Percentiles rank a stretch among this genome's conserved stretches.
Conservation (phyloP, 2,113 vertebrate species). For the Kryptolebias marmoratus region DNA sequence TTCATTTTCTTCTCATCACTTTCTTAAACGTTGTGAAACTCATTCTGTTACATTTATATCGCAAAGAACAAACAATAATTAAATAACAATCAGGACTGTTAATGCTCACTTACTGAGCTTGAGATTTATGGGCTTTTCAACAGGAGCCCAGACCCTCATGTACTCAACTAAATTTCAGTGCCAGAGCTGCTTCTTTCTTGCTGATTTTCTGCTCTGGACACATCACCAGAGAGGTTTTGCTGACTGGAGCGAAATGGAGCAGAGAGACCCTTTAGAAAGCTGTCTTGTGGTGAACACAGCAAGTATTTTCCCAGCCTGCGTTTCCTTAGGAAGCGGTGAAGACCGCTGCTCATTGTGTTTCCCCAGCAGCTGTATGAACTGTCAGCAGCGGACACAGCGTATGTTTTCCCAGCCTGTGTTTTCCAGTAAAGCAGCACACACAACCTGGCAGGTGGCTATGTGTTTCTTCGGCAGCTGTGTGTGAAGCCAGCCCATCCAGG, state of each 20-base stretch:
- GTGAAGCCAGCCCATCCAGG: neutral
- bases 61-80: neutral
- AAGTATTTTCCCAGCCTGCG: neutral
- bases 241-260: neutral
- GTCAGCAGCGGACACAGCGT: neutral
- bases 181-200: neutral
- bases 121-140: conserved; percentile 3
- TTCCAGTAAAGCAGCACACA: neutral
- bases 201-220: neutral
- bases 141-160: neutral
- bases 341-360: neutral
- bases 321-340: neutral
- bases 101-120: neutral
- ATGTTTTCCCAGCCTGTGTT: neutral
- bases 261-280: neutral
- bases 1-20: neutral
- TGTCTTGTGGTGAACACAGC: neutral
- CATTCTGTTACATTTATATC: neutral
- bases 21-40: neutral
- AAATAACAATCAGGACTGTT: neutral
- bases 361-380: neutral
- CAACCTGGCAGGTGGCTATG: conserved; percentile 5
- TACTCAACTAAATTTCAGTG: neutral
- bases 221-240: neutral
- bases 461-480: conserved; percentile 7